Evolutionary conservation across 2,113 vertebrate genomes (phyloP), one percentile per base, ranked within the genome.

Genomic region (Crotalus horridus): DNA sequence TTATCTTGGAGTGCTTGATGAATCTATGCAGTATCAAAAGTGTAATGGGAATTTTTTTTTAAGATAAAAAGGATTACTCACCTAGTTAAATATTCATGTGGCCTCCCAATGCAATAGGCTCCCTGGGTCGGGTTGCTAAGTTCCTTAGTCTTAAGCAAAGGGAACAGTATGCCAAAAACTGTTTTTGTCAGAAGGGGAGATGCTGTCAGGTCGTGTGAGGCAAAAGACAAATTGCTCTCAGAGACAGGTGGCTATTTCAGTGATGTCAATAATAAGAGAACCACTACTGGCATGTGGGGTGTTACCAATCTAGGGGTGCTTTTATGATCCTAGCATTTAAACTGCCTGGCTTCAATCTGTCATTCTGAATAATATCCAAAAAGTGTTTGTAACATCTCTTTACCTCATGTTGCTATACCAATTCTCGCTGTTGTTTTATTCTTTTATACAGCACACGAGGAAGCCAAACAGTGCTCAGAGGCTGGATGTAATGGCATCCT

Each of bases 61-160:
- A 94, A 96, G 59, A 89, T 39, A 94, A 33, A 46, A 95, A 81
- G 91, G 85, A 90, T 95, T 87, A 94, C 81, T 87, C 93, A 58
- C 7, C 55, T 51, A 29, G 17, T 89, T 59, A 85, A 51, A 20
- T 95, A 91, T 89, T 94, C 56, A 90, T 91, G 89, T 1, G 0
- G 90, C 88, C 91, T 96, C 93, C 93, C 90, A 6, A 93, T 94
- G 58, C 56, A 89, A 3, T 87, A 61, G 88, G 69, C 7, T 0
- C 20, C 87, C n/a, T 20, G 58, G 91, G 93, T 91, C 85, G n/a
- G 85, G 91, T 0, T 0, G 89, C 64, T 90, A n/a, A 88, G 88
- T 69, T 0, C 0, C 85, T 58, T 46, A 85, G 55, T 94, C 87
- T 91, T 81, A 69, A 85, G 81, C 48, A 91, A 51, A 91, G 55